These are phyloP conservation scores for Aculops lycopersici DNA, from an alignment of 1,140 invertebrate species.

Conservation along the genomic window DNA sequence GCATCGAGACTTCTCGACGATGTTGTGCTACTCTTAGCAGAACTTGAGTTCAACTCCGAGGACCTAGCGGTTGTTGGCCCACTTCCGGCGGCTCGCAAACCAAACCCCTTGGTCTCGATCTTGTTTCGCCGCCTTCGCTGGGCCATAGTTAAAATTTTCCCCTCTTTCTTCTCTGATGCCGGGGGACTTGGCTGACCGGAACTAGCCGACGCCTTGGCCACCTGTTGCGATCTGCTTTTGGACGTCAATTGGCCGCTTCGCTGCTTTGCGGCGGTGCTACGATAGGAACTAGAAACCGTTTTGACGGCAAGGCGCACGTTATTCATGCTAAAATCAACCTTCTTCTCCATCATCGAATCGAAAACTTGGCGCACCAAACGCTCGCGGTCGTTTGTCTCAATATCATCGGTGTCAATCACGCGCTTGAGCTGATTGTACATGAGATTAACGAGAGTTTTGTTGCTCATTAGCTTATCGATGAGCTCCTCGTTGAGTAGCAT, in stretches of 20 bases:
- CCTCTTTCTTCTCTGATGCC: not conserved
- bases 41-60: no score
- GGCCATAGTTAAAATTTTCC: not conserved
- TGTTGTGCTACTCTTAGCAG: no score
- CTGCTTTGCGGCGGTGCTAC: no score
- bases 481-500: not conserved
- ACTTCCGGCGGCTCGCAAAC: no score
- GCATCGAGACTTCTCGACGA: no score
- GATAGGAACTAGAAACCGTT: not conserved
- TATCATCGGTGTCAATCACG: not conserved
- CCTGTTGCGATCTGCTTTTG: not conserved
- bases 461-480: not conserved
- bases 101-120: not conserved
- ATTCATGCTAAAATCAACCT: not conserved
- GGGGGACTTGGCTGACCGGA: not conserved
- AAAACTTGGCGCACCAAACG: not conserved
- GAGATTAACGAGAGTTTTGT: not conserved
- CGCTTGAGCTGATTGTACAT: not conserved
- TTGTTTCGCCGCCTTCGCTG: not conserved
- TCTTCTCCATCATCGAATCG: not conserved
- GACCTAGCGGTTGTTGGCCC: no score
- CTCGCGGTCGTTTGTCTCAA: not conserved
- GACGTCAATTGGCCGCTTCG: not conserved
- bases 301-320: not conserved
- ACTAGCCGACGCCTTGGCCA: not conserved